Conservation (phyloP, 2,888 invertebrate genomes). For the Panzeria rudis region DNA sequence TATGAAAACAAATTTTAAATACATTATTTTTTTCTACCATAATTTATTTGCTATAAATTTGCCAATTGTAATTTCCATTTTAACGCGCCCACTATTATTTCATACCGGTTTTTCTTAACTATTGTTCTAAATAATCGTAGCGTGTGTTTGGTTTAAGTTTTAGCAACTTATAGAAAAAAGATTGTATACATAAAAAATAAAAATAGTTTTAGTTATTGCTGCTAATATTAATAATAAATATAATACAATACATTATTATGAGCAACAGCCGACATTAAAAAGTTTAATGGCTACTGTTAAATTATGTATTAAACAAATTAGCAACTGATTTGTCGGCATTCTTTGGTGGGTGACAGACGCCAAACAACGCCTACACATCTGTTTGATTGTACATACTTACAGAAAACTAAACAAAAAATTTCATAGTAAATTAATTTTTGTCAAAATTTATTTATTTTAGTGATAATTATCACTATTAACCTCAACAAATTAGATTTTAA, state of each 20-base stretch:
- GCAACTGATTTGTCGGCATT: neutral
- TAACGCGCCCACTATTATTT: neutral
- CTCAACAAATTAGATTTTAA: neutral
- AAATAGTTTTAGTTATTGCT: slow-evolving; percentile 2
- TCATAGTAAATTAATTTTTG: neutral
- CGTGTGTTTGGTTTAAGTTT: neutral
- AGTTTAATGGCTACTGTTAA: slow-evolving; percentile 24
- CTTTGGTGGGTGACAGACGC: neutral
- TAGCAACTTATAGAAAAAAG: neutral
- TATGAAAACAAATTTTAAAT: neutral
- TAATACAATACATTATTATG: slow-evolving; percentile 1
- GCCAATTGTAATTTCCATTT: neutral
- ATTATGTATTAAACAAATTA: slow-evolving; percentile 7
- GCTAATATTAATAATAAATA: slow-evolving; percentile 6
- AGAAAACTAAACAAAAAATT: neutral
- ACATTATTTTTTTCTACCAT: neutral
- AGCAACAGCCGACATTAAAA: neutral
- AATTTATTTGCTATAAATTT: neutral
- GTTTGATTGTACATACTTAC: neutral
- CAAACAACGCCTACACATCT: slow-evolving; percentile 8
- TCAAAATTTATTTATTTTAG: slow-evolving; percentile 3
- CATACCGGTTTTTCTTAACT: neutral
- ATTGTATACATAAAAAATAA: neutral
- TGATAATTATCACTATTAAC: neutral
- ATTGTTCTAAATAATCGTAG: slow-evolving; percentile 7